phyloP scores from a whole-genome alignment of 2,113 vertebrate species.

The Pithys albifrons region DNA sequence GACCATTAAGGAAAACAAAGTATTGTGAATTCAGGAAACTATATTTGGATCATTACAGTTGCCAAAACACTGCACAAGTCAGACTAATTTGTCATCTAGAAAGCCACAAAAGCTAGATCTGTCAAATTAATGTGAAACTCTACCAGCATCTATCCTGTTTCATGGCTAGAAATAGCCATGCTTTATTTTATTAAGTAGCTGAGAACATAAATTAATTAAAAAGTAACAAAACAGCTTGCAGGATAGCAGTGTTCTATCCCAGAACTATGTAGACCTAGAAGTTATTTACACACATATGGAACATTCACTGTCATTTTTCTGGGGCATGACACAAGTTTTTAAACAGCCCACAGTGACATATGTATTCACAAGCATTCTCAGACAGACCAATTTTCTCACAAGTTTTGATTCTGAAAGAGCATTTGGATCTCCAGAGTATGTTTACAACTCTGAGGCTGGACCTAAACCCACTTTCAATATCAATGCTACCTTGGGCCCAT shows the following conservation, averaged over 20 bases:
- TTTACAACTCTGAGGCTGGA: not conserved
- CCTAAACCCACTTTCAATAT: not conserved
- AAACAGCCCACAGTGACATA: not conserved
- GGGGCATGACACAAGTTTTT: not conserved
- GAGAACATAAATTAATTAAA: constrained; percentile 10
- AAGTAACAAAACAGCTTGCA: not conserved
- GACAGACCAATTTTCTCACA: not conserved
- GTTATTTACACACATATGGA: not conserved
- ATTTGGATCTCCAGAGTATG: not conserved
- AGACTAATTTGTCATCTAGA: constrained; percentile 17
- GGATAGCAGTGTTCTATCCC: not conserved
- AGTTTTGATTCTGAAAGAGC: not conserved
- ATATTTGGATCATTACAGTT: not conserved
- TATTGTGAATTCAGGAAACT: not conserved
- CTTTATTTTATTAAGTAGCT: not conserved
- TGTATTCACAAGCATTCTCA: not conserved
- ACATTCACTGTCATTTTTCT: not conserved
- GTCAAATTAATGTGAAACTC: constrained; percentile 2
- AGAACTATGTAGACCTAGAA: not conserved
- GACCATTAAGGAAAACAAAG: not conserved
- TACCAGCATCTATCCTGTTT: not conserved
- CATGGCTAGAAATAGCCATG: not conserved
- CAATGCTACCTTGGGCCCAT: not conserved
- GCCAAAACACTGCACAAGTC: not conserved
- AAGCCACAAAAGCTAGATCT: not conserved